Evolutionary conservation across 2,797 vertebrate species (phyloP).

Genomic region (Hybognathus amarus): DNA sequence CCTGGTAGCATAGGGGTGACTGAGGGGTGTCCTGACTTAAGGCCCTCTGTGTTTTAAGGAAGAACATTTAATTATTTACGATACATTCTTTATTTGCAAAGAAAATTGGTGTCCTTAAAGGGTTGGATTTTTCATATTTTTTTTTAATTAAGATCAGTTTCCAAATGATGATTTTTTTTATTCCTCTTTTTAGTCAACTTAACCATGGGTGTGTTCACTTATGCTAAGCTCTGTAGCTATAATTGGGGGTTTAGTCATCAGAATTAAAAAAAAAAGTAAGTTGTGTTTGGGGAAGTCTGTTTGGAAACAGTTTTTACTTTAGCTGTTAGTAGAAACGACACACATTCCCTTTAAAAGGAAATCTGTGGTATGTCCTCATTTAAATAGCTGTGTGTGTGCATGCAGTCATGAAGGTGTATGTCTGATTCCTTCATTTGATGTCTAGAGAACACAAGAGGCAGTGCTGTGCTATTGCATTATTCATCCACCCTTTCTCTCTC

Average conservation of each 20-base stretch:
- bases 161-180: too few species aligned
- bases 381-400: background rate
- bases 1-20: too few species aligned
- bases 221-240: background rate
- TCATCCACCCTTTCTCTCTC: constrained; percentile 23
- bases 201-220: too few species aligned
- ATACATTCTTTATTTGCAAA: too few species aligned
- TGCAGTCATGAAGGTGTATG: background rate
- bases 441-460: constrained; percentile 9
- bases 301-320: background rate
- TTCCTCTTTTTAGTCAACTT: too few species aligned
- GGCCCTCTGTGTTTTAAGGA: too few species aligned
- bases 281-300: background rate
- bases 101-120: too few species aligned
- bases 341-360: background rate
- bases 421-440: constrained; percentile 13
- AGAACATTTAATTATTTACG: too few species aligned
- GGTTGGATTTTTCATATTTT: too few species aligned
- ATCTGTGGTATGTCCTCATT: background rate
- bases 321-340: background rate
- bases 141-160: too few species aligned
- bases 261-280: background rate
- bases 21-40: too few species aligned
- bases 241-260: background rate
- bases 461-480: constrained; percentile 54